These are phyloP conservation scores for Acanthopagrus latus DNA, from an alignment of 2,797 vertebrate genomes.

Conservation along the genomic window DNA sequence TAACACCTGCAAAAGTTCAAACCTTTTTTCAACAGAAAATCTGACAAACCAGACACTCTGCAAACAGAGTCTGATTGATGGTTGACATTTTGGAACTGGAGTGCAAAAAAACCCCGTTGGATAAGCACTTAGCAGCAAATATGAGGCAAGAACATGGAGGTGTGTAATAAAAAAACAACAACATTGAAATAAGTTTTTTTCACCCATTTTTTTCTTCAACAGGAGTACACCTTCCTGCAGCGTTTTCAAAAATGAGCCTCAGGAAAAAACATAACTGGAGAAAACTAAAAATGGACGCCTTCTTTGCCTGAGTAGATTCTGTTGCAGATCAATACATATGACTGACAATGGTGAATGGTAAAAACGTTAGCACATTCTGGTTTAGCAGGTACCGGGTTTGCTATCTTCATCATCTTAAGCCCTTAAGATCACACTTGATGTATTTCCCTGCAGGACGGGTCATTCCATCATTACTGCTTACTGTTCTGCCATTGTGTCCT, in stretches of 20 bases:
- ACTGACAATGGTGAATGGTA: not conserved
- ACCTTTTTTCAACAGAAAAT: slow-evolving; percentile 4
- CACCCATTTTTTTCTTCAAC: not conserved
- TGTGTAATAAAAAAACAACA: not conserved
- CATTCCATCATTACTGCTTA: too few species aligned
- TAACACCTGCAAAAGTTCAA: slow-evolving; percentile 11
- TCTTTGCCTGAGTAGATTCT: not conserved
- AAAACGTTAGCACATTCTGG: too few species aligned
- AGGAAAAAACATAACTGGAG: not conserved
- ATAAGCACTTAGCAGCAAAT: not conserved
- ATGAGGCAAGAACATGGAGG: not conserved
- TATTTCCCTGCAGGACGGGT: too few species aligned
- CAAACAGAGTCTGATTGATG: slow-evolving; percentile 14
- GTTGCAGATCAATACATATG: not conserved
- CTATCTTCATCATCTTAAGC: too few species aligned
- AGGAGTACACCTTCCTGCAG: not conserved
- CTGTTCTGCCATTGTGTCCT: not conserved
- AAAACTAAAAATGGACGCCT: not conserved
- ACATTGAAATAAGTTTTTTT: not conserved
- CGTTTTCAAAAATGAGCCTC: too few species aligned
- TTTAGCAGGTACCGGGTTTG: too few species aligned
- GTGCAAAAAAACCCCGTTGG: not conserved
- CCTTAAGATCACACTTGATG: too few species aligned
- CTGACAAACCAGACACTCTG: not conserved
- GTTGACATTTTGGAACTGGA: slow-evolving; percentile 35